Evolutionary conservation across 2,888 invertebrate species (phyloP).

Genomic region (Apamea epomidion): DNA sequence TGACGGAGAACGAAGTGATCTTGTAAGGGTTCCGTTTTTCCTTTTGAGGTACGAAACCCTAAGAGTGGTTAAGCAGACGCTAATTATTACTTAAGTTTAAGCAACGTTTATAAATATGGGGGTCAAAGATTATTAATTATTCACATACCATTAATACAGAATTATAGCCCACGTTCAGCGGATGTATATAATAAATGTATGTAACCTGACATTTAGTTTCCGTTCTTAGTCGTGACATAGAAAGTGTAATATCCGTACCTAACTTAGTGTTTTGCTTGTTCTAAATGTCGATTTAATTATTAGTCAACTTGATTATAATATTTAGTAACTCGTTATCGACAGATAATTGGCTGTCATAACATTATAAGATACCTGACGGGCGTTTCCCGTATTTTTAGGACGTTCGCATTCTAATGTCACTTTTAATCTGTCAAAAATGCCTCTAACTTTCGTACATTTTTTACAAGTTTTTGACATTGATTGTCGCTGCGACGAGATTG

Average conservation of each 20-base stretch:
- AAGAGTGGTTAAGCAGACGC: too few species aligned
- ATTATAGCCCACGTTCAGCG: constrained; percentile 26
- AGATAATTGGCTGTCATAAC: background rate
- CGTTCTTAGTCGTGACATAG: constrained; percentile 23
- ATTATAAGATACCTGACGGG: background rate
- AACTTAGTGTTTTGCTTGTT: constrained; percentile 13
- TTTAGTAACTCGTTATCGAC: background rate
- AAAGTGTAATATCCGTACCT: constrained; percentile 38
- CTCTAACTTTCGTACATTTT: too few species aligned
- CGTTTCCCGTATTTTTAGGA: background rate
- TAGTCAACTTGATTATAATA: background rate
- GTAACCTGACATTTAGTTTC: constrained; percentile 49
- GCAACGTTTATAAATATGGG: background rate
- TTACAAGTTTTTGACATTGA: background rate
- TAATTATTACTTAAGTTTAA: background rate
- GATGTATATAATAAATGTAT: constrained; percentile 35
- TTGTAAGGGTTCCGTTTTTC: too few species aligned
- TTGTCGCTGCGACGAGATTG: background rate
- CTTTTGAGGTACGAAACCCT: too few species aligned
- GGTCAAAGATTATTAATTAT: constrained; percentile 28
- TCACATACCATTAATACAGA: constrained; percentile 10
- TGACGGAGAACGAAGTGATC: too few species aligned
- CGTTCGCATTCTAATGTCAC: background rate
- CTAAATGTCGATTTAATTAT: background rate
- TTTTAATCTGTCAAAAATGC: background rate